Conservation (phyloP, 1,140 invertebrate genomes). For the Rhizoglyphus robini region DNA sequence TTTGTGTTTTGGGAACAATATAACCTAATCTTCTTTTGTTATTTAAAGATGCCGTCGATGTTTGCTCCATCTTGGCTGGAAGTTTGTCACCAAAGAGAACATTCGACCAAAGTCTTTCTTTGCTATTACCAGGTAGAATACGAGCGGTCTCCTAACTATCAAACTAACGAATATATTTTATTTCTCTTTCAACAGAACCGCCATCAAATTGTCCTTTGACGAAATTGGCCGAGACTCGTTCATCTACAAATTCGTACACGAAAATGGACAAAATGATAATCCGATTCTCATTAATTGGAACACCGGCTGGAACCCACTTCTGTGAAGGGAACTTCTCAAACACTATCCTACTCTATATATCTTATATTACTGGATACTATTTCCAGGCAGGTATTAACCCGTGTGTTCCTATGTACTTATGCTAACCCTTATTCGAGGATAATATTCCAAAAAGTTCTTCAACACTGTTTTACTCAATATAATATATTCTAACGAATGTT, state of each 20-base stretch:
- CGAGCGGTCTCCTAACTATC: background rate
- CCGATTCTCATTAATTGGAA: too few relatives aligned
- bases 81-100: conserved; percentile 49
- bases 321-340: too few relatives aligned
- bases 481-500: background rate
- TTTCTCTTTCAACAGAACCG: background rate
- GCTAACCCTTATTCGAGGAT: too few relatives aligned
- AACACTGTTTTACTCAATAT: background rate
- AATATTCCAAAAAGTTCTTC: too few relatives aligned
- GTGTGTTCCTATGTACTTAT: too few relatives aligned
- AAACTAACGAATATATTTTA: too few relatives aligned
- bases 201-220: conserved; percentile 3
- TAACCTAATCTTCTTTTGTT: background rate
- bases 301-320: too few relatives aligned
- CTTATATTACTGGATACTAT: too few relatives aligned
- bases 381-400: too few relatives aligned
- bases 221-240: background rate
- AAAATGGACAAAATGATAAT: background rate
- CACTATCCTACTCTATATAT: too few relatives aligned
- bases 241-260: background rate
- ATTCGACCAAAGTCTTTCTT: conserved; percentile 54
- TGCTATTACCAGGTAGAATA: conserved; percentile 34
- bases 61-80: conserved; percentile 58
- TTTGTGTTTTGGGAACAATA: background rate
- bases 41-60: conserved; percentile 46